Evolutionary conservation across 2,888 invertebrate species (phyloP).

Genomic region (Sesia bembeciformis): DNA sequence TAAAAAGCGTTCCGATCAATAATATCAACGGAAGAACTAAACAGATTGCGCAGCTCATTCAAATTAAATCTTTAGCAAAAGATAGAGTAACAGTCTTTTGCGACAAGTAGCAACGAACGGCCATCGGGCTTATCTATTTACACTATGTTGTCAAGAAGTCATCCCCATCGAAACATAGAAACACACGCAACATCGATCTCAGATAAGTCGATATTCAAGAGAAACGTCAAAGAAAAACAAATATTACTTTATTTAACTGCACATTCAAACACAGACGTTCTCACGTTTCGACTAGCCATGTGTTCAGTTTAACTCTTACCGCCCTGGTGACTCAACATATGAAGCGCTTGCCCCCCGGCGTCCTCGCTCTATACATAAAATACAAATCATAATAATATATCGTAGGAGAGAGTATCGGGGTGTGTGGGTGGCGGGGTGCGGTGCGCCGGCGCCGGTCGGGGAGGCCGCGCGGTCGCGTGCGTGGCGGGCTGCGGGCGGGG

Average conservation of each 20-base stretch:
- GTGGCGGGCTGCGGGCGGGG: conserved; percentile 2
- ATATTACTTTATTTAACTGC: conserved; percentile 66
- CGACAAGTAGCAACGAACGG: conserved; percentile 74
- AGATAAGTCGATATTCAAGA: conserved; percentile 72
- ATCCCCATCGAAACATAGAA: conserved; percentile 74
- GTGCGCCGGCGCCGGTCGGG: conserved; percentile 9
- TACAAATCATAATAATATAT: conserved; percentile 74
- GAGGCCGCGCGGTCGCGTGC: conserved; percentile 15
- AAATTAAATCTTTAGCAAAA: conserved; percentile 73
- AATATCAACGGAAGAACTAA: conserved; percentile 70
- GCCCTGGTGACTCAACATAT: conserved; percentile 94
- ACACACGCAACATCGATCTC: conserved; percentile 73
- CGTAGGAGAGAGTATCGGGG: conserved; percentile 69
- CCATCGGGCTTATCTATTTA: conserved; percentile 73
- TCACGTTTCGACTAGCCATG: conserved; percentile 71
- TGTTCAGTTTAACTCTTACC: conserved; percentile 82
- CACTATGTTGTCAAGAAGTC: conserved; percentile 60
- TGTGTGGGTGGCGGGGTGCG: conserved; percentile 34
- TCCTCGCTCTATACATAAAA: conserved; percentile 91
- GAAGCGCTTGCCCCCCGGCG: conserved; percentile 91
- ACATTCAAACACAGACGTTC: conserved; percentile 75
- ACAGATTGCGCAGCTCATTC: conserved; percentile 73
- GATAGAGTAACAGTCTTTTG: conserved; percentile 71
- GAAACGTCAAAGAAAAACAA: conserved; percentile 73
- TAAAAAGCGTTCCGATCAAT: conserved; percentile 70